These are phyloP conservation scores for Anarsia innoxiella DNA, from an alignment of 2,888 invertebrate genomes.

Conservation along the genomic window DNA sequence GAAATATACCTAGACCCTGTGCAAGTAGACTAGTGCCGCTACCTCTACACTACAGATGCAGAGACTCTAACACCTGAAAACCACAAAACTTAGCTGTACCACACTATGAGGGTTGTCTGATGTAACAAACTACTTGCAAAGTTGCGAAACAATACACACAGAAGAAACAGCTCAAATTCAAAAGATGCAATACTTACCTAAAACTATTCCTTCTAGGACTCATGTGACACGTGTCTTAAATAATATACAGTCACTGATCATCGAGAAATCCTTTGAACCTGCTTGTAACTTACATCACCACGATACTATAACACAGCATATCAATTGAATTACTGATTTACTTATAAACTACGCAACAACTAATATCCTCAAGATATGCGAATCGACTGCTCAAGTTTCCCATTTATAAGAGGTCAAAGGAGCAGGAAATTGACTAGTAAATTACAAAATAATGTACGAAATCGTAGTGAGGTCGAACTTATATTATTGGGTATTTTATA, in stretches of 20 bases:
- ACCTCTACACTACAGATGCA: background rate
- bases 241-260: background rate
- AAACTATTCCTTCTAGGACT: background rate
- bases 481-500: background rate
- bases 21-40: background rate
- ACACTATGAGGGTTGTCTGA: background rate
- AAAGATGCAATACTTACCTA: background rate
- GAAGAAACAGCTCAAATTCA: background rate
- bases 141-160: background rate
- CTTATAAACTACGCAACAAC: too few species aligned
- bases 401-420: constrained; percentile 21
- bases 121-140: background rate
- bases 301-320: too few species aligned
- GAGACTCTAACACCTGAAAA: constrained; percentile 3
- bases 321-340: too few species aligned
- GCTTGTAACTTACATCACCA: constrained; percentile 24
- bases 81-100: constrained; percentile 2
- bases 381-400: too few species aligned
- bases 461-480: constrained; percentile 2
- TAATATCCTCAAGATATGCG: too few species aligned
- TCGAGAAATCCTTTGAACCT: constrained; percentile 8
- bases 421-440: constrained; percentile 14
- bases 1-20: constrained; percentile 4
- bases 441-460: constrained; percentile 5
- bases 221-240: background rate